phyloP scores from a whole-genome alignment of 2,797 vertebrate species.

The Lycodopsis pacificus region DNA sequence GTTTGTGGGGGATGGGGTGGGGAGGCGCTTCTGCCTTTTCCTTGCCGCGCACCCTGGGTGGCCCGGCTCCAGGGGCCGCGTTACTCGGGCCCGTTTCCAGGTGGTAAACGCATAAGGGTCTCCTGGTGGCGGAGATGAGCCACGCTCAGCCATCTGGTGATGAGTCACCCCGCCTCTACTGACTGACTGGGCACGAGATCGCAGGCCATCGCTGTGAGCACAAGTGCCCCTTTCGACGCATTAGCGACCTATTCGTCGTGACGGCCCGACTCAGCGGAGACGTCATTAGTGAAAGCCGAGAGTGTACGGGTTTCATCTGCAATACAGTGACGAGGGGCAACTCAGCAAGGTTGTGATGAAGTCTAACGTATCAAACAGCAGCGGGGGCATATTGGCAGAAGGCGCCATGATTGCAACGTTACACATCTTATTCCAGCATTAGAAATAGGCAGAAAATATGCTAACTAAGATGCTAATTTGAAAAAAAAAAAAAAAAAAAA shows the following conservation, averaged over 20 bases:
- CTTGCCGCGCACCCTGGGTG: conserved; percentile 30
- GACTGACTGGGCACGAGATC: conserved; percentile 61
- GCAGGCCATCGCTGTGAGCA: conserved; percentile 26
- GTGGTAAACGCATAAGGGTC: conserved; percentile 80
- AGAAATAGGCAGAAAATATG: conserved; percentile 3
- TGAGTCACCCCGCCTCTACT: conserved; percentile 76
- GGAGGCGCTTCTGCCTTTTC: conserved; percentile 26
- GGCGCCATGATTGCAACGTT: background rate
- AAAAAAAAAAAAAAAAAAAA: background rate
- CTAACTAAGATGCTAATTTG: conserved; percentile 6
- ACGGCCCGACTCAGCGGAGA: conserved; percentile 46
- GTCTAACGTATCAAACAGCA: conserved; percentile 14
- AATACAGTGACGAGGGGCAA: conserved; percentile 23
- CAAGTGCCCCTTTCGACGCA: conserved; percentile 39
- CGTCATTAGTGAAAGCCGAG: conserved; percentile 43
- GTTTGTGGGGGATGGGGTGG: conserved; percentile 2
- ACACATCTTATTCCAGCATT: background rate
- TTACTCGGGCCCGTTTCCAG: conserved; percentile 68
- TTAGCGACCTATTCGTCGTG: conserved; percentile 55
- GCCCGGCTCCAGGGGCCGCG: conserved; percentile 50
- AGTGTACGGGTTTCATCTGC: conserved; percentile 55
- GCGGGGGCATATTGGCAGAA: background rate
- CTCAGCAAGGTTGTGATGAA: conserved; percentile 36
- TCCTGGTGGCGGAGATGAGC: conserved; percentile 76
- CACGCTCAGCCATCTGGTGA: conserved; percentile 79